Percentiles rank a stretch among this genome's conserved stretches.
phyloP scores from a whole-genome alignment of 2,113 vertebrate species.

The Melospiza georgiana region DNA sequence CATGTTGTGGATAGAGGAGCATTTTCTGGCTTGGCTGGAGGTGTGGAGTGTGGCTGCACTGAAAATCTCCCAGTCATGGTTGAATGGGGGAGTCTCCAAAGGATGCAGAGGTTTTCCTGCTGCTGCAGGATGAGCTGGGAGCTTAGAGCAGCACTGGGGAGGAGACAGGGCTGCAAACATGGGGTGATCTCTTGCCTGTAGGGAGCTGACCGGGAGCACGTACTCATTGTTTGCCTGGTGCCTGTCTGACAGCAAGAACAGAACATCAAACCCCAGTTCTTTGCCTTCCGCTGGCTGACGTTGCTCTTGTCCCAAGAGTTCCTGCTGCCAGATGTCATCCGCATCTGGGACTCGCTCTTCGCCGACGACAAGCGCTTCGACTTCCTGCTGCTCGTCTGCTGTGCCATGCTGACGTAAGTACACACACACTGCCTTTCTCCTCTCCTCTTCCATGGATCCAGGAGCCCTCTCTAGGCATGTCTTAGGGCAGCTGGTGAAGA shows the following conservation, averaged over 20 bases:
- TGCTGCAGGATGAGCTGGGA: not conserved
- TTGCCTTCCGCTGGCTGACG: slow-evolving; percentile 97
- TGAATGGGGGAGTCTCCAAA: not conserved
- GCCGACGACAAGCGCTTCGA: slow-evolving; percentile 91
- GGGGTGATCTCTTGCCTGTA: not conserved
- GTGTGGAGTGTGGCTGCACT: not conserved
- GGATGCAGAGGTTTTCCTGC: not conserved
- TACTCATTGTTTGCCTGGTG: slow-evolving; percentile 28
- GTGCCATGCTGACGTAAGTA: slow-evolving; percentile 94
- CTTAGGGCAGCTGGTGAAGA: not conserved
- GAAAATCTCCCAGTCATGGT: not conserved
- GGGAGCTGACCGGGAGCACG: not conserved
- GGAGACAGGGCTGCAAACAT: not conserved
- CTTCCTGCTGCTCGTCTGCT: slow-evolving; percentile 95
- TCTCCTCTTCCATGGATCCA: not conserved
- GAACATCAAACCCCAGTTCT: slow-evolving; percentile 98
- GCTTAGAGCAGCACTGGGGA: not conserved
- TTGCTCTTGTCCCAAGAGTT: slow-evolving; percentile 97
- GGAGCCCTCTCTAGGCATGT: not conserved
- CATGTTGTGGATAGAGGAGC: not conserved
- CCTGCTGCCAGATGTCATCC: slow-evolving; percentile 94
- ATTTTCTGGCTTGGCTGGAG: not conserved
- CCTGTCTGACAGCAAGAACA: slow-evolving; percentile 88
- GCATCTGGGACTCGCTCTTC: slow-evolving; percentile 97
- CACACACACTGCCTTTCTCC: not conserved